phyloP scores from a whole-genome alignment of 2,888 invertebrate species.

The Brachyptera risi region DNA sequence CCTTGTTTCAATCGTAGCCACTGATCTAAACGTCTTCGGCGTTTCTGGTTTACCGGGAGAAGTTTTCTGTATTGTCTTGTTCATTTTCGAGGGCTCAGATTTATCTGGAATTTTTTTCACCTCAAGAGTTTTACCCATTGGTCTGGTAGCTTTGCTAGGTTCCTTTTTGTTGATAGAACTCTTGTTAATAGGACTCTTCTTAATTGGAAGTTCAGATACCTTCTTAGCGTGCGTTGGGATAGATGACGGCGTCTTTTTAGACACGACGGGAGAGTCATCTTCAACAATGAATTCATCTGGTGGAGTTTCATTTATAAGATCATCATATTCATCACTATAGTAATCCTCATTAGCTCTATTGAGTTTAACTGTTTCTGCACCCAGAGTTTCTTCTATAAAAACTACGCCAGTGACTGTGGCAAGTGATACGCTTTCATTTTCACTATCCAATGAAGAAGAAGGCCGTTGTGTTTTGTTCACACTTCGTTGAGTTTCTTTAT shows the following conservation, averaged over 20 bases:
- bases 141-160: background rate
- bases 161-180: background rate
- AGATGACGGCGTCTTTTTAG: background rate
- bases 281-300: slow-evolving; percentile 51
- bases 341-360: slow-evolving; percentile 4
- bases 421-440: background rate
- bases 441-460: background rate
- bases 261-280: slow-evolving; percentile 38
- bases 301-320: slow-evolving; percentile 35
- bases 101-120: background rate
- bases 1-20: slow-evolving; percentile 1
- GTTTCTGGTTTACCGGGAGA: background rate
- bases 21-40: slow-evolving; percentile 2
- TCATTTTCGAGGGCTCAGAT: background rate
- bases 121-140: background rate
- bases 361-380: background rate
- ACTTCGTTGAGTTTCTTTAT: slow-evolving; percentile 22
- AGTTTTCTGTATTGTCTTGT: background rate
- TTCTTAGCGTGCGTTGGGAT: slow-evolving; percentile 2
- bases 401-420: background rate
- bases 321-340: slow-evolving; percentile 25
- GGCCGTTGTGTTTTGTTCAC: background rate
- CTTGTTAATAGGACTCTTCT: slow-evolving; percentile 3
- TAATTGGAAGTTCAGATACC: background rate
- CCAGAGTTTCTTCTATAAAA: background rate